Conservation (phyloP, 2,888 invertebrate species). For the Pheosia gnoma region DNA sequence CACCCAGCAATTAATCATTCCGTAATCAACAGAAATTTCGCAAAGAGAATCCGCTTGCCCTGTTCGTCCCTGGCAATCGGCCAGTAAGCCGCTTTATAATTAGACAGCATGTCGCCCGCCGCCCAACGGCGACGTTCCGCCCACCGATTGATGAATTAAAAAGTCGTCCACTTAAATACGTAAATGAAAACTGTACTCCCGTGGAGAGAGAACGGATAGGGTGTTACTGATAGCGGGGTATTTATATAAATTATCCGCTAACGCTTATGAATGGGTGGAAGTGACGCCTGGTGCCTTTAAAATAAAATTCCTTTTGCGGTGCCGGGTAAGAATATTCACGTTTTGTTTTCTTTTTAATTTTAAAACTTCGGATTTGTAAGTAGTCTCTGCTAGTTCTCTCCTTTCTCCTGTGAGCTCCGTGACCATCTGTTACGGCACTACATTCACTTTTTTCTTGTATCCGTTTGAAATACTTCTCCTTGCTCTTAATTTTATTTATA, state of each 20-base stretch:
- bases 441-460: no score
- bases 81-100: conserved; percentile 54
- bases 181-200: conserved; percentile 77
- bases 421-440: no score
- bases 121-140: conserved; percentile 54
- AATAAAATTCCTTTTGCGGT: no score
- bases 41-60: background rate
- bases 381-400: no score
- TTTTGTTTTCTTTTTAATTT: no score
- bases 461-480: no score
- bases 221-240: conserved; percentile 24
- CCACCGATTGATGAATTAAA: conserved; percentile 68
- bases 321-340: no score
- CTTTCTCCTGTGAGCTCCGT: no score
- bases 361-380: no score
- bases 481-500: no score
- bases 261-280: background rate
- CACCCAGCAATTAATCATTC: background rate
- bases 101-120: conserved; percentile 69
- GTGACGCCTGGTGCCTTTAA: no score
- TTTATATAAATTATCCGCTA: background rate
- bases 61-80: conserved; percentile 21
- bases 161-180: conserved; percentile 62
- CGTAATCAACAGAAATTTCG: background rate
- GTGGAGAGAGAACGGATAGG: conserved; percentile 42